Conservation (phyloP, 2,113 vertebrate species). For the Gnathonemus longibarbis region DNA sequence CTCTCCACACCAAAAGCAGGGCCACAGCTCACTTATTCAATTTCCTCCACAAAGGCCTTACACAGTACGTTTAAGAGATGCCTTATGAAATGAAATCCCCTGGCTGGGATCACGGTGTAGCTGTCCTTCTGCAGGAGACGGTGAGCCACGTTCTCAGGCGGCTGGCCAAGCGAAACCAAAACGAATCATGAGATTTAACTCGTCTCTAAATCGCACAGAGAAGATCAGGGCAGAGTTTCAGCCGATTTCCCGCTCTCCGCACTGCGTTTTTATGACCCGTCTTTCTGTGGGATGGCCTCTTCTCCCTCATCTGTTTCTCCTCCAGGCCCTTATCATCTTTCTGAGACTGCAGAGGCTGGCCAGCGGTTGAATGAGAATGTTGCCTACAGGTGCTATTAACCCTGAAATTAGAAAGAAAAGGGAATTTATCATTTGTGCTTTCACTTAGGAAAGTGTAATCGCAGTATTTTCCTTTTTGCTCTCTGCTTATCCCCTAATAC, state of each 20-base stretch:
- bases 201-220: background rate
- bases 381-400: background rate
- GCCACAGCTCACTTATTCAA: background rate
- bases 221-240: background rate
- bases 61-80: background rate
- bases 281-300: background rate
- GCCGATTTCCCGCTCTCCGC: background rate
- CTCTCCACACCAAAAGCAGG: background rate
- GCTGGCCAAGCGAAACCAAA: background rate
- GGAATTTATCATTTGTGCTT: background rate
- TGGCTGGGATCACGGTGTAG: background rate
- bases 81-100: slow-evolving; percentile 3
- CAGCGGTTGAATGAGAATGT: background rate
- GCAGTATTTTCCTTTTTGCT: slow-evolving; percentile 22
- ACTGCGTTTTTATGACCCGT: background rate
- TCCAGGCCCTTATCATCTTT: background rate
- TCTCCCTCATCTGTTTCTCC: background rate
- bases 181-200: background rate
- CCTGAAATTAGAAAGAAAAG: background rate
- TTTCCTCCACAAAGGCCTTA: background rate
- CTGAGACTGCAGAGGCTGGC: background rate
- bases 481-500: slow-evolving; percentile 25
- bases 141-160: background rate
- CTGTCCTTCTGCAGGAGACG: background rate
- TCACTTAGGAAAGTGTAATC: background rate